A percentile compares a stretch with the other conserved stretches of the same genome.
These are phyloP conservation scores for Hypsopygia costalis DNA, from an alignment of 2,888 invertebrate species.

Conservation along the genomic window DNA sequence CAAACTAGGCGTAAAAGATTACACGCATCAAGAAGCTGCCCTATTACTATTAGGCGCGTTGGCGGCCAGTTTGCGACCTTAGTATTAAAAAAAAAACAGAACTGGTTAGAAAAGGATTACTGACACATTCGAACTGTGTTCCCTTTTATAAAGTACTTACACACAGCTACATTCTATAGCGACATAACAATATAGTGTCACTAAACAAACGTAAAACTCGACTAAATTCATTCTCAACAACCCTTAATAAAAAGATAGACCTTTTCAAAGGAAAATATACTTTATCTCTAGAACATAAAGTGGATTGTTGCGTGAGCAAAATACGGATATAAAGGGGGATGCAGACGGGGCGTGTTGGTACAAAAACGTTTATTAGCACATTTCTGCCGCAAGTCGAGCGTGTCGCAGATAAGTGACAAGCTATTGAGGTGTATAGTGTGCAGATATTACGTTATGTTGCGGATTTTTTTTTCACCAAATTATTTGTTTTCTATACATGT, in stretches of 20 bases:
- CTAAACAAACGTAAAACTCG: slow-evolving; percentile 35
- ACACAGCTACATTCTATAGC: neutral
- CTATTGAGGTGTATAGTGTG: slow-evolving; percentile 51
- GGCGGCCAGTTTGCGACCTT: too few species aligned
- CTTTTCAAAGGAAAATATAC: slow-evolving; percentile 11
- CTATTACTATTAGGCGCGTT: too few species aligned
- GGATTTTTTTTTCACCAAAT: slow-evolving; percentile 6
- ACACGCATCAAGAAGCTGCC: too few species aligned
- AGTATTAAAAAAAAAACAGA: too few species aligned
- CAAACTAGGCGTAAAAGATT: too few species aligned
- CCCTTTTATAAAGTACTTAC: too few species aligned
- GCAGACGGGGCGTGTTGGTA: slow-evolving; percentile 36
- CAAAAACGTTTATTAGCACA: slow-evolving; percentile 72
- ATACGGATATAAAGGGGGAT: slow-evolving; percentile 26
- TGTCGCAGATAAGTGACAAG: slow-evolving; percentile 63
- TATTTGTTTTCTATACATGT: too few species aligned
- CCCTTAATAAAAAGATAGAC: slow-evolving; percentile 14
- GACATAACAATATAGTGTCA: slow-evolving; percentile 30
- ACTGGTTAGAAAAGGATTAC: too few species aligned
- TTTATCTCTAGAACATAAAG: slow-evolving; percentile 15
- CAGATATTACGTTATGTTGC: slow-evolving; percentile 21
- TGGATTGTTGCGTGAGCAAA: slow-evolving; percentile 14
- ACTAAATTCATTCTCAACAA: slow-evolving; percentile 25
- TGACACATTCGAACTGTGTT: too few species aligned
- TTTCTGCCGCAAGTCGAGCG: slow-evolving; percentile 61